Conservation (phyloP, 1,140 invertebrate species). For the Diachasma alloeum region DNA sequence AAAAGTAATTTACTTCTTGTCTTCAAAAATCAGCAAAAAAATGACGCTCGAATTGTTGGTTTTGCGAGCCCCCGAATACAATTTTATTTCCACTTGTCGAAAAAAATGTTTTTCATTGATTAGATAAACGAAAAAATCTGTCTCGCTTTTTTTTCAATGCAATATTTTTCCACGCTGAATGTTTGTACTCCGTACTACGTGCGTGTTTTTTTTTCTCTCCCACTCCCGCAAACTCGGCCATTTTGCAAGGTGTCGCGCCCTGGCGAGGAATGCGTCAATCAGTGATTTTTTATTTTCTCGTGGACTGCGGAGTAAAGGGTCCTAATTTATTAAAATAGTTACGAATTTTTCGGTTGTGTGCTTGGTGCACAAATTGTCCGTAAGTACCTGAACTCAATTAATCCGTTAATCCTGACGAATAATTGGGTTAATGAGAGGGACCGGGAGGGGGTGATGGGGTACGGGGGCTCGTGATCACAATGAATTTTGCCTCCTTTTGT, state of each 20-base stretch:
- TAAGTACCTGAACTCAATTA: slow-evolving; percentile 45
- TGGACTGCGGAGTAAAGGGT: slow-evolving; percentile 57
- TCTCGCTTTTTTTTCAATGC: too few relatives aligned
- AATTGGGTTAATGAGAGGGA: neutral
- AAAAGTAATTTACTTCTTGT: too few relatives aligned
- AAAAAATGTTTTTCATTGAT: too few relatives aligned
- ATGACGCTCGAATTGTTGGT: too few relatives aligned
- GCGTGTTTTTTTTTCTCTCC: too few relatives aligned
- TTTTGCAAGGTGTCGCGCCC: slow-evolving; percentile 35
- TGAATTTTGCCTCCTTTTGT: slow-evolving; percentile 22
- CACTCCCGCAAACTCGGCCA: too few relatives aligned
- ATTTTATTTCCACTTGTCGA: too few relatives aligned
- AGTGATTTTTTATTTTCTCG: slow-evolving; percentile 54
- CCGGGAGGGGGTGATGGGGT: neutral
- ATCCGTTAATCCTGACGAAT: neutral
- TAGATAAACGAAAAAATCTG: too few relatives aligned
- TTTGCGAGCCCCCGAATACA: too few relatives aligned
- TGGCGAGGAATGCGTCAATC: slow-evolving; percentile 57
- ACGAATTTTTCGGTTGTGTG: slow-evolving; percentile 41
- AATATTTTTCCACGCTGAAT: too few relatives aligned
- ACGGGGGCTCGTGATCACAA: neutral
- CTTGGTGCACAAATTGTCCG: slow-evolving; percentile 44
- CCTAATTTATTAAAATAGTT: slow-evolving; percentile 62
- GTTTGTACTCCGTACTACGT: too few relatives aligned
- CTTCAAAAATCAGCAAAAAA: too few relatives aligned